A percentile compares a stretch with the other conserved stretches of the same genome.
phyloP scores from a whole-genome alignment of 1,140 invertebrate genomes.

The Mylabris phalerata region DNA sequence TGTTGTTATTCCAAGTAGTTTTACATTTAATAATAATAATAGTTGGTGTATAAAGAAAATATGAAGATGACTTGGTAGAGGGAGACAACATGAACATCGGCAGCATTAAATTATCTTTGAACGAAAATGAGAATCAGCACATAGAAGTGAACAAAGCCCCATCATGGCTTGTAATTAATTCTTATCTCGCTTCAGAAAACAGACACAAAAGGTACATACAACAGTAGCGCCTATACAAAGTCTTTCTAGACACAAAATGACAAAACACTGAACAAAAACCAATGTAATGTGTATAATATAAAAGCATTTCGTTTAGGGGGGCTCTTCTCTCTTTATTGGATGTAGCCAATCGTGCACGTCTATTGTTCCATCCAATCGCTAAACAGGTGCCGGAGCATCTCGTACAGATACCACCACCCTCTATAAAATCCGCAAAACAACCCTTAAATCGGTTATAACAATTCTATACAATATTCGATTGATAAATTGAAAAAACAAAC shows the following conservation, averaged over 20 bases:
- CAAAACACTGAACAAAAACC: constrained; percentile 39
- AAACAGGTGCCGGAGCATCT: constrained; percentile 27
- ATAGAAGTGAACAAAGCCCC: constrained; percentile 31
- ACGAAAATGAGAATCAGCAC: constrained; percentile 31
- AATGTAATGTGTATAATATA: constrained; percentile 36
- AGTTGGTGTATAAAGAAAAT: constrained; percentile 4
- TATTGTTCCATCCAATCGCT: constrained; percentile 38
- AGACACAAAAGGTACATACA: constrained; percentile 29
- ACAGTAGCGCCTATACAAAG: constrained; percentile 37
- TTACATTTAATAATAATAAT: constrained; percentile 3
- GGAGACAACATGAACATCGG: neutral
- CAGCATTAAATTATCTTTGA: constrained; percentile 33
- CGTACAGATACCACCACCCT: no score
- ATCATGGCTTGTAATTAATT: constrained; percentile 41
- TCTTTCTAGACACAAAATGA: constrained; percentile 39
- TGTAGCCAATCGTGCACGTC: constrained; percentile 33
- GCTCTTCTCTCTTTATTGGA: constrained; percentile 30
- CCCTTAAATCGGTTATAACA: no score
- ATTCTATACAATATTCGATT: no score
- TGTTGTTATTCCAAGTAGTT: neutral
- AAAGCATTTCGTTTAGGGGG: no score
- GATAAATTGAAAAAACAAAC: no score
- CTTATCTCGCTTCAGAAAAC: constrained; percentile 38
- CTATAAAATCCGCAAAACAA: no score
- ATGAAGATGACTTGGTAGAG: neutral